phyloP scores from a whole-genome alignment of 2,888 invertebrate genomes.

The Andrena hattorfiana region DNA sequence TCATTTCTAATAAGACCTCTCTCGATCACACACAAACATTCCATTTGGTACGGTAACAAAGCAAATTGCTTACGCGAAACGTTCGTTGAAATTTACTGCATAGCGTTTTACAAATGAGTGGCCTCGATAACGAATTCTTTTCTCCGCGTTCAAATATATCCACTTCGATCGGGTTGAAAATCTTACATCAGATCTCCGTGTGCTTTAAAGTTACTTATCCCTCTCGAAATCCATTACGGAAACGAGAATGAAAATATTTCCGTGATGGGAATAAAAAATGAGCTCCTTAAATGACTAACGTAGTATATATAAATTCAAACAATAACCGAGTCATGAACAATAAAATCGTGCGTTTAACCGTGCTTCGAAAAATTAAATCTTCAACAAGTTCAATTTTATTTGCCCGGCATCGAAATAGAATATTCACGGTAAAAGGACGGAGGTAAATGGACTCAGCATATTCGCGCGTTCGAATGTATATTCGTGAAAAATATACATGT shows the following conservation, averaged over 20 bases:
- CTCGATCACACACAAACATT: neutral
- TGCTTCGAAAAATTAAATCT: neutral
- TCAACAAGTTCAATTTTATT: neutral
- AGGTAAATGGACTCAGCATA: neutral
- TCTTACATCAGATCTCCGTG: neutral
- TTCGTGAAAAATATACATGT: conserved; percentile 1
- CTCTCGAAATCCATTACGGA: neutral
- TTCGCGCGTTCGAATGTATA: neutral
- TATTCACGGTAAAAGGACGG: neutral
- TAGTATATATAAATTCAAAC: neutral
- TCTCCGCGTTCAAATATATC: neutral
- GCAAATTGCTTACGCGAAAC: neutral
- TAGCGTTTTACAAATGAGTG: conserved; percentile 6
- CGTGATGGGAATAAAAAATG: neutral
- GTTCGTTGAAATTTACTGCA: conserved; percentile 4
- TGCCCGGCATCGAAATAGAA: neutral
- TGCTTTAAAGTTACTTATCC: neutral
- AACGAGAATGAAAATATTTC: neutral
- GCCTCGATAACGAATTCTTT: neutral
- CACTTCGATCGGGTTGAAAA: neutral
- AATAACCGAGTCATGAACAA: neutral
- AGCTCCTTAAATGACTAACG: neutral
- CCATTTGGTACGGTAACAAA: neutral
- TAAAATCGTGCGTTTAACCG: neutral
- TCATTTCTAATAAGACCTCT: neutral